A percentile compares a stretch with the other conserved stretches of the same genome.
Evolutionary conservation across 2,888 invertebrate genomes (phyloP).

Genomic region (Peribatodes rhomboidaria): DNA sequence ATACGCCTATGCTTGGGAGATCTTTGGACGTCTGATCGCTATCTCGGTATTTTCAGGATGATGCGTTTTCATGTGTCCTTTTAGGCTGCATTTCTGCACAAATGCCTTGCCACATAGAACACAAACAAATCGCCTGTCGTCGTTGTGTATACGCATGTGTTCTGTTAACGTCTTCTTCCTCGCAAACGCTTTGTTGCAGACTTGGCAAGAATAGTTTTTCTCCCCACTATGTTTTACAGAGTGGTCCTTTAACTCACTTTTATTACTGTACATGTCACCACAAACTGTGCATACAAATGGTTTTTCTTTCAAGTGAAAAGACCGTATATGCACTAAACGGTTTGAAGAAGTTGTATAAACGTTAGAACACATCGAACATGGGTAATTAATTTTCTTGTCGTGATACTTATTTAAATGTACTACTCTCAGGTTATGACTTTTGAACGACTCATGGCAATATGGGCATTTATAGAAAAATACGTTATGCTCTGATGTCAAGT

Average conservation of each 20-base stretch:
- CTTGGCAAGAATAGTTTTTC: not conserved
- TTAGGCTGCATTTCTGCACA: conserved; percentile 77
- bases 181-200: conserved; percentile 52
- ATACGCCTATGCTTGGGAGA: too few species aligned
- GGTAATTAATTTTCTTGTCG: not conserved
- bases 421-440: not conserved
- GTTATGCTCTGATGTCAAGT: not conserved
- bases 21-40: too few species aligned
- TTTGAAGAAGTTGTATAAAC: not conserved
- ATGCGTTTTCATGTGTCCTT: conserved; percentile 73
- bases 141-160: conserved; percentile 76
- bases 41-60: too few species aligned
- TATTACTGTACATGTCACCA: not conserved
- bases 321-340: not conserved
- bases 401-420: not conserved
- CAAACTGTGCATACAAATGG: not conserved
- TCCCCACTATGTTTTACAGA: not conserved
- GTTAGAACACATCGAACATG: conserved; percentile 7
- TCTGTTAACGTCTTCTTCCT: conserved; percentile 69
- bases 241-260: conserved; percentile 6
- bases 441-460: not conserved
- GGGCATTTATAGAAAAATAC: not conserved
- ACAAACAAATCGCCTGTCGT: conserved; percentile 79
- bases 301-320: not conserved
- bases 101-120: conserved; percentile 71